Base-by-base conservation (phyloP, 2,113 vertebrate genomes). In the Tringa solitaria region DNA sequence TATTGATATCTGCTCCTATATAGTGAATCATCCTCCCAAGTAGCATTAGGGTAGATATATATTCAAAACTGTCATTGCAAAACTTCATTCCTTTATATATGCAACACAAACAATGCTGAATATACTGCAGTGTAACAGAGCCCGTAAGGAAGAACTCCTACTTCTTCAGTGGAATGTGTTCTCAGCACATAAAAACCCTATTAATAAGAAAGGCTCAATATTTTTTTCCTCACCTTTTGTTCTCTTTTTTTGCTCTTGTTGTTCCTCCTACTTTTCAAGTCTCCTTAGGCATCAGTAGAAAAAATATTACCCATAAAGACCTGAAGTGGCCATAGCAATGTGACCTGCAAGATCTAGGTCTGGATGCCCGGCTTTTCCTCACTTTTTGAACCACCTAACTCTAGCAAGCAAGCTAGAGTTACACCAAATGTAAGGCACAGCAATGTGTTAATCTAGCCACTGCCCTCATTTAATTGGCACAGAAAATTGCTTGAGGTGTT, bases 401-500 rank as follows among this genome's bases (percentile, higher is more conserved):
- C 67, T 30, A 94, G 74, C 48, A 74, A 74, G 92, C 30, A 96
- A 77, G 89, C 30, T 45, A 45, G 27, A 64, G 63, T 45, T 65
- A 88, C 64, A 91, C 78, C 77, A 77, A 84, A 91, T 64, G 68
- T 63, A 72, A 91, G 81, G 88, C 93, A 91, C 63, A 28, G 32
- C 53, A 84, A 84, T 53, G 45, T 91, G 85, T 96, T 95, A 89
- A 90, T 92, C 79, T 56, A 95, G 89, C 57, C 81, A 87, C 85
- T 95, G 64, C 50, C 92, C 81, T 57, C 61, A 84, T 90, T 85
- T 97, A 98, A 98, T 97, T 97, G 96, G 92, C 95, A 67, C 63
- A 95, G 93, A 97, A 94, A 87, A 90, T 89, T 63, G 86, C 94
- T 95, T 69, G 93, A 96, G 96, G 96, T 98, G 73, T 95, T 97